A percentile compares a stretch with the other conserved stretches of the same genome.
Conservation (phyloP, 2,797 vertebrate species). For the Synanceia verrucosa region DNA sequence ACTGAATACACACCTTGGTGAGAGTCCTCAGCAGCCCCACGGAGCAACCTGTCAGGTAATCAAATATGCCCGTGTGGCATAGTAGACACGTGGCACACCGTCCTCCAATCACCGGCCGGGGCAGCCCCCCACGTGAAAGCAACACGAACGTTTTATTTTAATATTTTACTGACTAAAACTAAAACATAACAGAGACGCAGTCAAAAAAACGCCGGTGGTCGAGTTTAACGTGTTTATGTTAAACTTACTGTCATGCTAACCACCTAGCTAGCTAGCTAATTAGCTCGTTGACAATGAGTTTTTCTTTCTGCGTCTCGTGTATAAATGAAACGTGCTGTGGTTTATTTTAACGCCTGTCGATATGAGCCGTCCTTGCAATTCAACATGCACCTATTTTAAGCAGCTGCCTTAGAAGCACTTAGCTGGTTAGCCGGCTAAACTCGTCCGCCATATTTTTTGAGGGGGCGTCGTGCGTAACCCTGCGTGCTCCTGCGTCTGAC, state of each 20-base stretch:
- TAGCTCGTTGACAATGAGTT: not conserved
- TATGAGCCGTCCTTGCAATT: rapidly evolving
- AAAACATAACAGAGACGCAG: not conserved
- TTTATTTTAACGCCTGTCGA: not conserved
- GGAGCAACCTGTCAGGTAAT: conserved; percentile 29
- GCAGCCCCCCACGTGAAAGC: conserved; percentile 46
- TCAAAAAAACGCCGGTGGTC: no score
- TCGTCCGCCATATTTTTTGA: conserved; percentile 5
- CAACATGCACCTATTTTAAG: not conserved
- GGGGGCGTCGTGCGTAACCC: not conserved
- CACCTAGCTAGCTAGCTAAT: not conserved
- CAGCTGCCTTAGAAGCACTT: no score
- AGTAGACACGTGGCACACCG: conserved; percentile 74
- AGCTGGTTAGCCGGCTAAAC: not conserved
- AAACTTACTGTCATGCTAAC: not conserved
- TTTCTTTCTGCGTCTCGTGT: not conserved
- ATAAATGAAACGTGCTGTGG: not conserved
- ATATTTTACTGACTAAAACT: no score
- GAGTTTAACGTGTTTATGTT: not conserved
- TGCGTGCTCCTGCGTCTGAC: conserved; percentile 68
- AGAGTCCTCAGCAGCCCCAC: no score
- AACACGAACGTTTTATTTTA: not conserved
- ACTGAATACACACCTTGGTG: conserved; percentile 36
- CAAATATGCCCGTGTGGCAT: conserved; percentile 24
- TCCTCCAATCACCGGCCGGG: conserved; percentile 71